Conservation (phyloP, 2,113 vertebrate genomes). For the Amazona vittata region DNA sequence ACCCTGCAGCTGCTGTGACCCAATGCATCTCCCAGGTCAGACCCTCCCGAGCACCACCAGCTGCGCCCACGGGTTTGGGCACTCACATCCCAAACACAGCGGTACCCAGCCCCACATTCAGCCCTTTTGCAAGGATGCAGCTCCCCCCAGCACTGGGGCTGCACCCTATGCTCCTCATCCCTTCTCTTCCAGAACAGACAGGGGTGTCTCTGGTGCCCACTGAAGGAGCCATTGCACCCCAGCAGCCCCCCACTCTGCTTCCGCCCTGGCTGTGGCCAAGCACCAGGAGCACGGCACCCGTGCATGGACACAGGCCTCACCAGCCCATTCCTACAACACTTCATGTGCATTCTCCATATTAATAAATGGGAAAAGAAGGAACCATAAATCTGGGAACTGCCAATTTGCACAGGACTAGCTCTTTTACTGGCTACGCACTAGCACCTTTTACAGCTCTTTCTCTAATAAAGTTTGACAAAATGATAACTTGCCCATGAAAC, state of each 20-base stretch:
- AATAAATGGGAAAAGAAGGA: conserved; percentile 80
- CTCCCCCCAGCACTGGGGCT: background rate
- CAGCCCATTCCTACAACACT: conserved; percentile 56
- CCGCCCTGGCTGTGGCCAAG: fast-evolving
- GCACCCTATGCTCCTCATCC: background rate
- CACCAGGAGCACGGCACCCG: background rate
- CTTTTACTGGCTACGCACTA: conserved; percentile 83
- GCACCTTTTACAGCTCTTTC: conserved; percentile 85
- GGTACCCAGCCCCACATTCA: background rate
- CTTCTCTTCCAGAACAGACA: background rate
- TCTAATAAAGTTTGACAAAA: conserved; percentile 90
- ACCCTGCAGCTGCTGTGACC: background rate
- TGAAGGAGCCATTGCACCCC: background rate
- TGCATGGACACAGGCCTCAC: background rate
- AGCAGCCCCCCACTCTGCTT: background rate
- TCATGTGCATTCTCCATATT: conserved; percentile 68
- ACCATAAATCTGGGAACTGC: conserved; percentile 80
- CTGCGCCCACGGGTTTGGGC: background rate
- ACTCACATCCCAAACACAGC: background rate
- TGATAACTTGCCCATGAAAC: conserved; percentile 87
- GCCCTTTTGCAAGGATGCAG: background rate
- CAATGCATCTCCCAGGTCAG: background rate
- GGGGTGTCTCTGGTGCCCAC: background rate
- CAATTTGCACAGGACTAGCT: conserved; percentile 80
- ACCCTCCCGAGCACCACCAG: fast-evolving